Evolutionary conservation across 2,888 invertebrate genomes (phyloP).

Genomic region (Acanthoscelides obtectus): DNA sequence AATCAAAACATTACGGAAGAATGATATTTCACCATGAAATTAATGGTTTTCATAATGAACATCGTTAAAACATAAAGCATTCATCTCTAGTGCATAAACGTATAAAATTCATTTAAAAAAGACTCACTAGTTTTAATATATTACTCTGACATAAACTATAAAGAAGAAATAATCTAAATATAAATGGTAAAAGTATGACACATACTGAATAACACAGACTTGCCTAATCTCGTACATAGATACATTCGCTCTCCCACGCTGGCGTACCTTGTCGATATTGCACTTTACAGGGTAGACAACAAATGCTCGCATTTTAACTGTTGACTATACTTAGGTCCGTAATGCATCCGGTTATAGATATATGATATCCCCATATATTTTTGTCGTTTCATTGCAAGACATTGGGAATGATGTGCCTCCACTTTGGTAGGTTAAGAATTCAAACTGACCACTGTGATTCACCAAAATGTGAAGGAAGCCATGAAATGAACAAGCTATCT

Average conservation of each 20-base stretch:
- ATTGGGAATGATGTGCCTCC: no score
- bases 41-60: not conserved
- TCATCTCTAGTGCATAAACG: conserved; percentile 8
- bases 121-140: conserved; percentile 13
- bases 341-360: no score
- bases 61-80: conserved; percentile 9
- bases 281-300: conserved; percentile 4
- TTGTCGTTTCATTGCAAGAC: no score
- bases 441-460: no score
- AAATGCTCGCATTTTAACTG: no score
- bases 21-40: not conserved
- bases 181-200: conserved; percentile 9
- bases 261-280: conserved; percentile 6
- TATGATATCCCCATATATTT: no score
- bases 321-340: no score
- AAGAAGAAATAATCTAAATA: not conserved
- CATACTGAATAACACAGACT: conserved; percentile 5
- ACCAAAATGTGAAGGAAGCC: no score
- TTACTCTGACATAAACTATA: conserved; percentile 14
- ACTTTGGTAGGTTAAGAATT: no score
- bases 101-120: conserved; percentile 9
- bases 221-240: conserved; percentile 1
- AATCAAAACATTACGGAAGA: not conserved
- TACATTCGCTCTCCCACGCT: conserved; percentile 7
- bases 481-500: no score